phyloP scores from a whole-genome alignment of 2,113 vertebrate genomes.

The Bambusicola thoracicus region DNA sequence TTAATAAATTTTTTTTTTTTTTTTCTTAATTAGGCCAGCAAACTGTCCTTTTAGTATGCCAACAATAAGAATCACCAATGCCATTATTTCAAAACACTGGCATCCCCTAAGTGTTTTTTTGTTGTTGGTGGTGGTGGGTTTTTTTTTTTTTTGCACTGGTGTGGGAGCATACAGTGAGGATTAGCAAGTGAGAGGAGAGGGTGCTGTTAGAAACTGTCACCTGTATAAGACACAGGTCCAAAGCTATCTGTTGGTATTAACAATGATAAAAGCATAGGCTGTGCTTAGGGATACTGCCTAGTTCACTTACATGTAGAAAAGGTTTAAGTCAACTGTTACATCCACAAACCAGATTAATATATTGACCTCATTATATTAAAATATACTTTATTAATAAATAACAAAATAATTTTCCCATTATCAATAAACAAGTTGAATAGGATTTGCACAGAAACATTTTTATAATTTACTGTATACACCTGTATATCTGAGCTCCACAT shows the following conservation, averaged over 20 bases:
- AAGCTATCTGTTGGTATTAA: neutral
- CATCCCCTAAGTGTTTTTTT: neutral
- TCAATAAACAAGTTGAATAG: neutral
- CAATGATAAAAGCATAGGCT: neutral
- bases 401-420: neutral
- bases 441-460: neutral
- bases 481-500: neutral
- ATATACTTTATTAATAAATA: constrained; percentile 63
- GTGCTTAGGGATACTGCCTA: neutral
- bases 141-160: neutral
- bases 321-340: neutral
- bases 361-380: constrained; percentile 1
- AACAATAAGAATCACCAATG: neutral
- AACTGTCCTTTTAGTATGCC: neutral
- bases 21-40: neutral
- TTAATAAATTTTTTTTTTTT: neutral
- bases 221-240: neutral
- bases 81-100: neutral
- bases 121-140: no score
- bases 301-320: neutral
- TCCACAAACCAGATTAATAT: neutral
- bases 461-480: neutral
- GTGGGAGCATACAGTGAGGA: neutral
- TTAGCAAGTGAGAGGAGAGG: neutral
- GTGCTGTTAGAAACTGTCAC: neutral